Conservation (phyloP, 2,888 invertebrate species). For the Mystacides longicornis region DNA sequence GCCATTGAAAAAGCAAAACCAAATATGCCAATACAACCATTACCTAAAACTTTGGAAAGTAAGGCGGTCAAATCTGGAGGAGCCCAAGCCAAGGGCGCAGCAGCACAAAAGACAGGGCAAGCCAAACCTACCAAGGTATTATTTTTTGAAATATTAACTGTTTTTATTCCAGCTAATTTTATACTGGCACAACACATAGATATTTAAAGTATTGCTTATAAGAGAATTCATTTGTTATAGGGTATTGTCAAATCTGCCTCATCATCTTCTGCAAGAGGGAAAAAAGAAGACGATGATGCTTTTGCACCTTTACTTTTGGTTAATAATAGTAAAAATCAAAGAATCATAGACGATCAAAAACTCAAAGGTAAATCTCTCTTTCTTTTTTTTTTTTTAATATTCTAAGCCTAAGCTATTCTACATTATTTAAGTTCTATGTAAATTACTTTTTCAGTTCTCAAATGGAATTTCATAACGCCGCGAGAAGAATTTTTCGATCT, state of each 20-base stretch:
- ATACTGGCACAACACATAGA: background rate
- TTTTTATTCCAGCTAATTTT: background rate
- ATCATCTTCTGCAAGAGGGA: conserved; percentile 39
- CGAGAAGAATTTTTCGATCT: conserved; percentile 91
- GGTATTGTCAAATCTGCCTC: conserved; percentile 38
- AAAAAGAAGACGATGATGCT: conserved; percentile 83
- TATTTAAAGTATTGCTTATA: background rate
- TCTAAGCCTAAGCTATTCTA: background rate
- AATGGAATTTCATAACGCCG: conserved; percentile 93
- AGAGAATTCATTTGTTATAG: conserved; percentile 28
- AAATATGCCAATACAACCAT: conserved; percentile 73
- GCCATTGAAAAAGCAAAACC: conserved; percentile 80
- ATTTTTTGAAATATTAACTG: too few species aligned
- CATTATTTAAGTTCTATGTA: background rate
- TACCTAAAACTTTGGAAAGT: conserved; percentile 56
- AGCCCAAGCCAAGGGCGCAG: conserved; percentile 44
- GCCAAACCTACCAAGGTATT: conserved; percentile 22
- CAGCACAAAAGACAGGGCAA: conserved; percentile 36
- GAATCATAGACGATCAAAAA: conserved; percentile 90
- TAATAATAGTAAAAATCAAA: conserved; percentile 85
- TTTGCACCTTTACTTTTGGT: conserved; percentile 68
- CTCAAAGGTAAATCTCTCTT: conserved; percentile 52
- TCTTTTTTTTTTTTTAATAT: background rate
- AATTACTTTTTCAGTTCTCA: conserved; percentile 51
- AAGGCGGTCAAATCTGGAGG: conserved; percentile 54